Base-by-base conservation (phyloP, 1,140 invertebrate genomes). In the Neodiprion lecontei region DNA sequence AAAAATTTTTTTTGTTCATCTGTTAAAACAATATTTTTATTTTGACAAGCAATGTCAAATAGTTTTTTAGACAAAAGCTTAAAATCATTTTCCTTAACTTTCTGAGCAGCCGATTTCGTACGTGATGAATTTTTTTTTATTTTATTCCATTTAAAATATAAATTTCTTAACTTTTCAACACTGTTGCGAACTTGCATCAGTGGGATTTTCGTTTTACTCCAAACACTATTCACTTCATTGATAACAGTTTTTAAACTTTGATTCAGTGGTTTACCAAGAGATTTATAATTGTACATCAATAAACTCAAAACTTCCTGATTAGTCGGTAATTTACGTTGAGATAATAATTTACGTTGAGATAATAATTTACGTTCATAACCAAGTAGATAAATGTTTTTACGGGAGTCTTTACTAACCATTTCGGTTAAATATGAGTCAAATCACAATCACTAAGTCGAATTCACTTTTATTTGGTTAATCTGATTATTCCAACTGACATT, bases 211-310 rank as follows among this genome's bases (percentile, higher is more conserved):
- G 50, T 72, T 65, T 66, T 40, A 72, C 53, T 72, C 71, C 71
- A 72, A 72, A 72, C 47, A 72, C 17, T 65, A 72, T 72, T 72
- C 53, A 72, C 53, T 72, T 72, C 50, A 72, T 72, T 47, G 48
- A 72, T 72, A 61, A 72, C 71, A 72, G 23, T 72, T 53, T 65
- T 65, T 40, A 72, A 40, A 72, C 71, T 72, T 9, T 66, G 28
- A 61, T 72, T 12, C 49, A 72, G 40, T 66, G 71, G 47, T 72
- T 72, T 72, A 72, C 71, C 71, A 8, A 72, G 49, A 66, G 71
- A 72, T 65, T 72, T 61, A 72, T 72, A 17, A 72, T 72, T 65
- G 47, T 61, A 72, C 9, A 72, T 72, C 17, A 72, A 65, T 14
- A 61, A 72, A 72, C 53, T 72, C 14, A 72, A 47, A 40, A 72